Base-by-base conservation (phyloP, 2,113 vertebrate genomes). In the Forbesichthys agassizii region DNA sequence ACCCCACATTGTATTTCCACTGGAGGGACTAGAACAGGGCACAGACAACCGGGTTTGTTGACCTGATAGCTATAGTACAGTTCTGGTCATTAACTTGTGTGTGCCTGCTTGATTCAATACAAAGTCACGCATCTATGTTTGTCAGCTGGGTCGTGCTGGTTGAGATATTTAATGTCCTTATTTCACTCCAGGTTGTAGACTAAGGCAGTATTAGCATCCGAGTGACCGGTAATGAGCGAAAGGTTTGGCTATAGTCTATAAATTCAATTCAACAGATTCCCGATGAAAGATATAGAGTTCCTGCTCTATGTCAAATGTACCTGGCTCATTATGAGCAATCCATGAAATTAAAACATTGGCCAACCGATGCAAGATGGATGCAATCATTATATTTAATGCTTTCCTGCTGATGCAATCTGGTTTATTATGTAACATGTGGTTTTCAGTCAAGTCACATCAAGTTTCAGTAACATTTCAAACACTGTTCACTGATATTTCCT, bases 111-210 rank as follows among this genome's bases (percentile, higher is more conserved):
- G 18, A 14, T 73, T 67, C 78, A 74, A 77, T 74, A 76, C 68
- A 81, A 73, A 84, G 71, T 73, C 70, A 60, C 72, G 70, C 81
- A 61, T 78, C 66, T 86, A 74, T 80, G 75, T 83, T 76, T 73
- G 74, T 66, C 81, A 18, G 81, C 77, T 77, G 84, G 87, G 84
- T 87, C 87, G 84, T 88, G 84, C 71, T 13, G 75, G 20, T 74
- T 78, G 69, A 84, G 74, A 78, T 82, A 78, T 82, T 42, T 42
- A 0, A 42, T 42, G 36, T 6, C 7, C 5, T 5, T 42, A 42
- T 42, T 42, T 42, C 36, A 42, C 36, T 42, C 36, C 36, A 42
- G 7, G 36, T 42, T 42, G 36, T 42, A 42, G 7, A 3, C 36
- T 42, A 42, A 42, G 7, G 4, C 36, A 42, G 54, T 5, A 20